Percentiles rank a stretch among this genome's conserved stretches.
phyloP scores from a whole-genome alignment of 2,888 invertebrate genomes.

The Zygaena filipendulae region DNA sequence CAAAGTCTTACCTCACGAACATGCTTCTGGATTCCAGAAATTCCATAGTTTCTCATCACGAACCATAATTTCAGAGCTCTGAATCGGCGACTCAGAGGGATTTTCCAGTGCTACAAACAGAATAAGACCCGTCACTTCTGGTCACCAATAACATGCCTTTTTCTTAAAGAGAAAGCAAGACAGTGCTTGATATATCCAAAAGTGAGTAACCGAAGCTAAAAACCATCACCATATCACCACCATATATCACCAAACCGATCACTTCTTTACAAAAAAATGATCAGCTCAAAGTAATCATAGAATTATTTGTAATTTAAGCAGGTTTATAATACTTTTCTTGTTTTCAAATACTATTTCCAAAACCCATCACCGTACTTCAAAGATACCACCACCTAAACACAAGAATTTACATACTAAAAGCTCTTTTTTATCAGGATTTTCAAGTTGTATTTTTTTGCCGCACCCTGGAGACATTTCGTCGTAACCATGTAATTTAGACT shows the following conservation, averaged over 20 bases:
- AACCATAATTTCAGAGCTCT: constrained; percentile 96
- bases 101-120: constrained; percentile 97
- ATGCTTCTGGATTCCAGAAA: constrained; percentile 91
- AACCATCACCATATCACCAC: too few species aligned
- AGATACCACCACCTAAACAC: constrained; percentile 16
- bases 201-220: too few species aligned
- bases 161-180: too few species aligned
- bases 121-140: neutral
- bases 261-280: too few species aligned
- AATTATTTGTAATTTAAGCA: too few species aligned
- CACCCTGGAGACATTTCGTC: constrained; percentile 43
- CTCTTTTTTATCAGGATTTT: constrained; percentile 50
- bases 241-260: too few species aligned
- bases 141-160: too few species aligned
- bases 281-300: too few species aligned
- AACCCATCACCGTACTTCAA: constrained; percentile 10
- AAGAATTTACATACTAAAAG: constrained; percentile 37
- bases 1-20: constrained; percentile 89
- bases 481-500: constrained; percentile 39
- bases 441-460: constrained; percentile 41
- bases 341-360: neutral
- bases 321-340: too few species aligned
- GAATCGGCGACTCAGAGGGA: constrained; percentile 93
- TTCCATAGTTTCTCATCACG: constrained; percentile 92
- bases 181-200: too few species aligned